Conservation (phyloP, 2,797 vertebrate species). For the Epinephelus malabaricus region DNA sequence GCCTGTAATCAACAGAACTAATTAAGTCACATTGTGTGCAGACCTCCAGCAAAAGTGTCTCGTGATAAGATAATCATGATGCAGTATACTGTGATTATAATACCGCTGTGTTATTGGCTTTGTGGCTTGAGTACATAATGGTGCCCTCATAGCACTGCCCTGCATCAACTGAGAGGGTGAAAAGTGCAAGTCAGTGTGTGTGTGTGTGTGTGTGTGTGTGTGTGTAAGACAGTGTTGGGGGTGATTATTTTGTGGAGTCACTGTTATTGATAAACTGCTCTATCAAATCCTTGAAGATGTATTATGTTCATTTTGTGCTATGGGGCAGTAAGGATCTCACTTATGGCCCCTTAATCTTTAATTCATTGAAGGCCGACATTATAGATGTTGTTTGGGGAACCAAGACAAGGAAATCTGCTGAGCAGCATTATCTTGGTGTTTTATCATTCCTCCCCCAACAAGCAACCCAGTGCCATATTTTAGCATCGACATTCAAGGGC, state of each 20-base stretch:
- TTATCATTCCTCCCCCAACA: slow-evolving; percentile 43
- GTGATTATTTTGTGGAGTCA: slow-evolving; percentile 40
- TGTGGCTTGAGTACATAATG: slow-evolving; percentile 15
- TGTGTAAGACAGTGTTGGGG: not conserved
- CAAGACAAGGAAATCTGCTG: slow-evolving; percentile 40
- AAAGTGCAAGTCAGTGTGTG: slow-evolving; percentile 41
- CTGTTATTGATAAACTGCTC: slow-evolving; percentile 56
- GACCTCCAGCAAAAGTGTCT: slow-evolving; percentile 4
- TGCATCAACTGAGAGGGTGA: slow-evolving; percentile 43
- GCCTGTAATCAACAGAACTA: slow-evolving; percentile 29
- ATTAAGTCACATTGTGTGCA: slow-evolving; percentile 16
- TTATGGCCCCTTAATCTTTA: slow-evolving; percentile 55
- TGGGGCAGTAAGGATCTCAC: slow-evolving; percentile 30
- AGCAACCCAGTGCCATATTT: slow-evolving; percentile 20
- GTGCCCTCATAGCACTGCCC: slow-evolving; percentile 8
- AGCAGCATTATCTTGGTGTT: slow-evolving; percentile 40
- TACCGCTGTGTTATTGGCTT: slow-evolving; percentile 31
- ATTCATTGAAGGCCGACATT: slow-evolving; percentile 39
- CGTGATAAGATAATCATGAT: slow-evolving; percentile 14
- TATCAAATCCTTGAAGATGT: slow-evolving; percentile 55
- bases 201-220: slow-evolving; percentile 28
- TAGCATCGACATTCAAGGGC: slow-evolving; percentile 27
- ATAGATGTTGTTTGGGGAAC: slow-evolving; percentile 50
- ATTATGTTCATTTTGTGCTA: slow-evolving; percentile 52
- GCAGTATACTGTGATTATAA: slow-evolving; percentile 36